These are phyloP conservation scores for Notodromas monacha DNA, from an alignment of 2,888 invertebrate genomes.

Conservation along the genomic window DNA sequence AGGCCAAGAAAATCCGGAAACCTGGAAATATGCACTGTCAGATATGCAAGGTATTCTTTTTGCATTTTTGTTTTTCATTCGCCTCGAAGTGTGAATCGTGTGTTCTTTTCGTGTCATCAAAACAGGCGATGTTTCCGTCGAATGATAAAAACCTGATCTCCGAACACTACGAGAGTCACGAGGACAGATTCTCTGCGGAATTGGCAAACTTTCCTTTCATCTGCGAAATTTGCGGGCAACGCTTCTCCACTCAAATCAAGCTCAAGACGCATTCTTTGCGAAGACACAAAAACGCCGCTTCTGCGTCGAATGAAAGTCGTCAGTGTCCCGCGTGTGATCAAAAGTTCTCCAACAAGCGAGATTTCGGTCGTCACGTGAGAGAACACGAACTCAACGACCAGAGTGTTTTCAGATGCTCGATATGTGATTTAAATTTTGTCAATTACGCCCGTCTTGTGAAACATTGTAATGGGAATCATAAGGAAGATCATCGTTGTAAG, in stretches of 20 bases:
- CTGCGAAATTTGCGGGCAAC: not conserved
- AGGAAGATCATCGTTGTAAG: not conserved
- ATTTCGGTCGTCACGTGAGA: not conserved
- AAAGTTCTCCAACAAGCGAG: not conserved
- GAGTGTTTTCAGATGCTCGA: not conserved
- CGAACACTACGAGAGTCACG: not conserved
- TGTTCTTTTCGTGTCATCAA: too few relatives aligned
- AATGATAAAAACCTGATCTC: not conserved
- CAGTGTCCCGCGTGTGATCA: not conserved
- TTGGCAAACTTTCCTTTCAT: not conserved
- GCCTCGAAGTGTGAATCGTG: too few relatives aligned
- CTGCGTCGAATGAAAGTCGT: conserved; percentile 1
- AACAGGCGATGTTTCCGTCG: too few relatives aligned
- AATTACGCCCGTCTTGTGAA: not conserved
- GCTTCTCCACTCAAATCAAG: not conserved
- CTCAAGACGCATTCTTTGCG: not conserved
- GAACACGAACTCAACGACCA: not conserved
- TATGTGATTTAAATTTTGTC: not conserved
- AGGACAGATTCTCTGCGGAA: not conserved
- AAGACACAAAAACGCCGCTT: too few relatives aligned
- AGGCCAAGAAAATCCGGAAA: not conserved
- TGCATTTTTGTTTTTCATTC: too few relatives aligned
- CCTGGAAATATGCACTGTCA: not conserved
- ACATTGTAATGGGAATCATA: not conserved
- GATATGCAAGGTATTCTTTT: conserved; percentile 1